phyloP scores from a whole-genome alignment of 1,140 invertebrate genomes.

The Drepana arcuata region DNA sequence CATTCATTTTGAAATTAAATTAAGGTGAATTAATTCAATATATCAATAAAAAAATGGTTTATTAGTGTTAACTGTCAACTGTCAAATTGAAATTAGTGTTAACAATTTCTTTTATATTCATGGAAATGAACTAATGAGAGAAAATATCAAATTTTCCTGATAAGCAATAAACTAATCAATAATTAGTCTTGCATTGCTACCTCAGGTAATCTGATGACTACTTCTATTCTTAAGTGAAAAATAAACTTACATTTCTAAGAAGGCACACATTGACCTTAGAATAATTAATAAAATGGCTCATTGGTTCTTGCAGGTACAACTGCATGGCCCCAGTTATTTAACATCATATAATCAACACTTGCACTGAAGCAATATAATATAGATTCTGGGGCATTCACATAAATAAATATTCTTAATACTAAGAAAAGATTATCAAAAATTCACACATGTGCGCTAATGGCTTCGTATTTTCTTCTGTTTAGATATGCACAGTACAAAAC shows the following conservation, averaged over 20 bases:
- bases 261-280: constrained; percentile 22
- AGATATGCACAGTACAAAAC: not conserved
- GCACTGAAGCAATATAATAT: constrained; percentile 1
- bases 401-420: constrained; percentile 7
- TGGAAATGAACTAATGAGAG: too few relatives aligned
- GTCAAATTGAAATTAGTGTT: not conserved
- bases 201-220: too few relatives aligned
- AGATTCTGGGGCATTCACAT: not conserved
- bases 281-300: constrained; percentile 51
- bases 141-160: too few relatives aligned
- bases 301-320: constrained; percentile 50
- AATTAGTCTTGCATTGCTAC: too few relatives aligned
- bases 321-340: constrained; percentile 18
- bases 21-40: not conserved
- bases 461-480: not conserved
- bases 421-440: constrained; percentile 5
- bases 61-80: not conserved
- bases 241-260: constrained; percentile 24
- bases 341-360: constrained; percentile 17
- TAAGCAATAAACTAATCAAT: too few relatives aligned
- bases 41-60: not conserved
- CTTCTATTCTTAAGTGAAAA: too few relatives aligned
- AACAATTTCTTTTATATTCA: too few relatives aligned
- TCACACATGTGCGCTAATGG: not conserved
- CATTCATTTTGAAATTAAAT: not conserved